Base-by-base conservation (phyloP, 2,113 vertebrate genomes). In the Porphyrio hochstetteri region DNA sequence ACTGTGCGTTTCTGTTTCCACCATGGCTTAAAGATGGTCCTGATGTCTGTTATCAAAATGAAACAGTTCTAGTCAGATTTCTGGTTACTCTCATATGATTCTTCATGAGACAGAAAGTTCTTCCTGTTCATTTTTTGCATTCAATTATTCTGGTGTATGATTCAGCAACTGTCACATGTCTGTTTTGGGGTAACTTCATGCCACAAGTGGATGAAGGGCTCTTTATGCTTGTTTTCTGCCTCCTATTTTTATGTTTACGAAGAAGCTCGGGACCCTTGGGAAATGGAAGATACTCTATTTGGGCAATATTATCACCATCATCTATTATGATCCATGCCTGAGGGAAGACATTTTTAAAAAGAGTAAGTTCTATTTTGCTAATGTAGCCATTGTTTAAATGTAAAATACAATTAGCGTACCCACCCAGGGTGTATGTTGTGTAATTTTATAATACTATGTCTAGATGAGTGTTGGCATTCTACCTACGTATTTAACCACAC, bases 401-500 rank as follows among this genome's bases (percentile, higher is more conserved):
- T 85, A 97, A 96, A 97, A 96, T 94, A 93, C 95, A 97, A 98
- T 97, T 96, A 83, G 52, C 93, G 71, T 61, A 88, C 88, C 84
- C 96, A 97, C 89, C 38, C 59, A 96, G 90, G 92, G 90, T 92
- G 92, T 78, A 96, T 90, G 96, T 95, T 97, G 84, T 92, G 88
- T 93, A 97, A 96, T 93, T 94, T 95, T 94, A 83, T 59, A 97
- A 92, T 87, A 88, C 95, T 92, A 91, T 3, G 40, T 93, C 95
- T 95, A 96, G 95, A 94, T 97, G 93, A 95, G 85, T 87, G 86
- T 77, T 98, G 98, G 98, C 97, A 28, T 80, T 85, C 82, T 94
- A 94, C 91, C 92, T 96, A 60, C 2, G 4, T 72, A 96, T 92
- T 96, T 92, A 92, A 96, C 96, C 97, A 94, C 90, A 90, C 96